These are phyloP conservation scores for Fulmarus glacialis DNA, from an alignment of 2,113 vertebrate genomes.

Conservation along the genomic window DNA sequence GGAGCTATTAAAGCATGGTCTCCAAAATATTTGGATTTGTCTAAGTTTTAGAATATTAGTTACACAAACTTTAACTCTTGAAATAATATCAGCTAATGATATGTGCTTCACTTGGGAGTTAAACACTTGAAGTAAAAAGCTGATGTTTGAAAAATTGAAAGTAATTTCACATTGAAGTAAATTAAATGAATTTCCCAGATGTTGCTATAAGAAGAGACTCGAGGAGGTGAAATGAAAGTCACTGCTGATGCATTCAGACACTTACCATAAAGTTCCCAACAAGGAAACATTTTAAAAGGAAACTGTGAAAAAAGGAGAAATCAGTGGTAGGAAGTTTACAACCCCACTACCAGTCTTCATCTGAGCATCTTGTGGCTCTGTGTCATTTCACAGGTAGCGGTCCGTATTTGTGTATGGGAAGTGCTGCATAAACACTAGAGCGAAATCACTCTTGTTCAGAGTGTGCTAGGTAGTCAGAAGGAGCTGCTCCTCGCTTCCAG, in stretches of 20 bases:
- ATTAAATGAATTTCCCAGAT: constrained; percentile 36
- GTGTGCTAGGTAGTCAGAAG: background rate
- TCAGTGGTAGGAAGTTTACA: background rate
- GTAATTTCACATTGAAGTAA: constrained; percentile 44
- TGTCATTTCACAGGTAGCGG: background rate
- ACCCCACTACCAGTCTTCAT: background rate
- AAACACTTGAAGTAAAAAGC: constrained; percentile 14
- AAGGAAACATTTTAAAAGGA: background rate
- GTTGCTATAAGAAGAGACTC: background rate
- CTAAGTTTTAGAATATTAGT: background rate
- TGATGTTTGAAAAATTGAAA: constrained; percentile 30
- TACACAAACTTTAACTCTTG: constrained; percentile 9
- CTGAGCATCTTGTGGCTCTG: background rate
- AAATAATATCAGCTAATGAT: constrained; percentile 23
- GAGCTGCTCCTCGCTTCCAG: background rate
- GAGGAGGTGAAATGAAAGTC: constrained; percentile 8
- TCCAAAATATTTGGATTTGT: constrained; percentile 18
- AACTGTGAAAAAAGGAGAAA: background rate
- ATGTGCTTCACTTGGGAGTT: background rate
- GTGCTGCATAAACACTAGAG: background rate
- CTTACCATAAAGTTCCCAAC: background rate
- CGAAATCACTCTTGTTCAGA: background rate
- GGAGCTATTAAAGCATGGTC: background rate
- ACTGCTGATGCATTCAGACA: background rate
- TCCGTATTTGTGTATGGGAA: background rate